These are phyloP conservation scores for Latrodectus geometricus DNA, from an alignment of 1,140 invertebrate genomes.

Conservation along the genomic window DNA sequence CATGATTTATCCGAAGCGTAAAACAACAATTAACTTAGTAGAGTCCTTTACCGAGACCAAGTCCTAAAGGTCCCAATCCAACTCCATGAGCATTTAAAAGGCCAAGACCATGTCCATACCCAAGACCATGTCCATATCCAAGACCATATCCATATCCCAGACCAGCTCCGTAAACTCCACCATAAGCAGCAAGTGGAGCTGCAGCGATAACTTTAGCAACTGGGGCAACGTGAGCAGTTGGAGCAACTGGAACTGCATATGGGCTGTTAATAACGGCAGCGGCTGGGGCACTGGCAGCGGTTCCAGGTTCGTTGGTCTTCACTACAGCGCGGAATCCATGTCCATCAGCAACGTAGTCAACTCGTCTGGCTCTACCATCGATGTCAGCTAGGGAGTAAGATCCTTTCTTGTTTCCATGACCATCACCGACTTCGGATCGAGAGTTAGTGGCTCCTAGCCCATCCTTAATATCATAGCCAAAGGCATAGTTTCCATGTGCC, in stretches of 20 bases:
- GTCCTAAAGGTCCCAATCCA: not conserved
- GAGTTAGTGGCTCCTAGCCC: constrained; percentile 61
- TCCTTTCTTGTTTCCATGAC: constrained; percentile 59
- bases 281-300: constrained; percentile 61
- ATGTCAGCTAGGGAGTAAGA: constrained; percentile 41
- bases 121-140: too few species aligned
- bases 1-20: too few species aligned
- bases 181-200: not conserved
- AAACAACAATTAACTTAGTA: too few species aligned
- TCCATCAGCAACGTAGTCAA: constrained; percentile 63
- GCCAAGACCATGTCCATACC: too few species aligned
- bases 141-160: too few species aligned
- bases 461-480: constrained; percentile 64
- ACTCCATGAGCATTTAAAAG: not conserved
- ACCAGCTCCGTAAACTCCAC: not conserved
- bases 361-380: constrained; percentile 59
- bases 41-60: not conserved
- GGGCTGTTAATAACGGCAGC: constrained; percentile 32
- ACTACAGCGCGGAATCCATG: constrained; percentile 64
- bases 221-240: not conserved
- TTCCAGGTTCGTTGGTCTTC: constrained; percentile 65
- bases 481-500: constrained; percentile 63
- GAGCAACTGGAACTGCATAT: constrained; percentile 17
- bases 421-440: constrained; percentile 64
- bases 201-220: not conserved